Base-by-base conservation (phyloP, 2,113 vertebrate genomes). In the Piaya cayana region DNA sequence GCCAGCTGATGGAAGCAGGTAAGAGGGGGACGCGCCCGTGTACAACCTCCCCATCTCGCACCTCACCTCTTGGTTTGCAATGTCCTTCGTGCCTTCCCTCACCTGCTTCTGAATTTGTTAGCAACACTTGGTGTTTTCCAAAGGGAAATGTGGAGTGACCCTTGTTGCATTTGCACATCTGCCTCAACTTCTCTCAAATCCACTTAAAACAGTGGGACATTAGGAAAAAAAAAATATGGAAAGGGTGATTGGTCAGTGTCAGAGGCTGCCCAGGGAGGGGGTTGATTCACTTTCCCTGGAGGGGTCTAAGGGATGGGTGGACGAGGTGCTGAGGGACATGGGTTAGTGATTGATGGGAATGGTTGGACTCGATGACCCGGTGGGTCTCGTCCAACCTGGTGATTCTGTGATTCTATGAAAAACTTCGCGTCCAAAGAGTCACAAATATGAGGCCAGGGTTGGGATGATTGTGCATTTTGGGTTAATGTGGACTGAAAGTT, bases 1-100 rank as follows among this genome's bases (percentile, higher is more conserved):
- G 98, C 72, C 98, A 98, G 85, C 97, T 98, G 4, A 98, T 98
- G 98, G 98, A 98, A 85, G 98, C 98, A 98, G 98, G 98, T 98
- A 98, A 97, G 98, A 29, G 60, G 16, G 12, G 2, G 29, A 5
- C 0, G 0, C 0, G 4, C 1, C 1, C 4, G 0, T 2, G 12
- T n/a, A 8, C 3, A 2, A 1, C 25, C 39, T 39, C 39, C 39
- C 12, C 39, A 39, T 39, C 39, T 39, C 39, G 12, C 39, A 39
- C 12, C 39, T 39, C 39, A 39, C 8, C 25, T 22, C 85, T 39
- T 8, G 62, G 0, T 32, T 29, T 43, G 27, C 22, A 3, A 0
- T 2, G 29, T 19, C 43, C 37, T 72, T 64, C 1, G 7, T 8
- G 5, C 37, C 59, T 21, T 23, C 29, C 42, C 6, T 47, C 12